Evolutionary conservation across 2,888 invertebrate species (phyloP), one percentile per base, ranked within the genome.

Genomic region (Sepioteuthis lessoniana): DNA sequence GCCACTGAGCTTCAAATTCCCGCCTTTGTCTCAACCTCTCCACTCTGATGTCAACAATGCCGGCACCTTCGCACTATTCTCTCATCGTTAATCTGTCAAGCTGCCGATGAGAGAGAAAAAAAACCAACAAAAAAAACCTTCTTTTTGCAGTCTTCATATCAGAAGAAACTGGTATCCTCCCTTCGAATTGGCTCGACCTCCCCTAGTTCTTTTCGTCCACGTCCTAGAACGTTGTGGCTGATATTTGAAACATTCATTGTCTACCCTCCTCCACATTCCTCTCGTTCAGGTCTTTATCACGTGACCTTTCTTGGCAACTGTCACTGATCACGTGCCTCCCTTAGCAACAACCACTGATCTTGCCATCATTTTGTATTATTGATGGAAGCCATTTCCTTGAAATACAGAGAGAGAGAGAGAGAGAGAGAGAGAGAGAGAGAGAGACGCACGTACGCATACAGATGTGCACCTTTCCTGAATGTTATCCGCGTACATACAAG

Each of bases 341-440:
- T 76, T 76, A 76, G n/a, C 76, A 76, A 76, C 76, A 76, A 76
- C n/a, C 76, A 76, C 31, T 76, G 76, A n/a, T 76, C n/a, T n/a
- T 76, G 76, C 76, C 76, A 76, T 10, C 16, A n/a, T n/a, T 76
- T n/a, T 76, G 10, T n/a, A 76, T 76, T 31, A 76, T n/a, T 76
- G 76, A 76, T n/a, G 31, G n/a, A 76, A 10, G 31, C n/a, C 1
- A 16, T n/a, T n/a, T 76, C 76, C 76, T 31, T 3, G 31, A 76
- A n/a, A 31, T 13, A 31, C 25, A 60, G 0, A n/a, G n/a, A n/a
- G n/a, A n/a, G n/a, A n/a, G n/a, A n/a, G n/a, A n/a, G n/a, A n/a
- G n/a, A n/a, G n/a, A n/a, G n/a, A n/a, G n/a, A n/a, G n/a, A n/a
- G n/a, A n/a, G n/a, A n/a, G n/a, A n/a, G n/a, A n/a, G n/a, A n/a